Evolutionary conservation across 2,797 vertebrate genomes (phyloP).

Genomic region (Sandelia bainsii): DNA sequence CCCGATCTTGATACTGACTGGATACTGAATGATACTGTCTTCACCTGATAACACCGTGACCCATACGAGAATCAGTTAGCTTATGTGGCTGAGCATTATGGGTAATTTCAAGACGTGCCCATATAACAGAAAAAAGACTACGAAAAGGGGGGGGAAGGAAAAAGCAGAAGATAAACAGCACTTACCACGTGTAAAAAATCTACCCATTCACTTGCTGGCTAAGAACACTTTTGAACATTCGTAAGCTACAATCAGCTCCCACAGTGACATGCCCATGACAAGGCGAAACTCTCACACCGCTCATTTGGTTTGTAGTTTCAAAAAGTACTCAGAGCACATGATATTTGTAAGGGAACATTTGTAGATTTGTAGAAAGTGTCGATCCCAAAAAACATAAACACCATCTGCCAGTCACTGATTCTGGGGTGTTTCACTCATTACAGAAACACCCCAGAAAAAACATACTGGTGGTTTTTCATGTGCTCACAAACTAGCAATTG

Average conservation of each 20-base stretch:
- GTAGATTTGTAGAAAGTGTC: conserved; percentile 47
- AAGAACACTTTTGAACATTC: conserved; percentile 82
- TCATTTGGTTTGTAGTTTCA: conserved; percentile 62
- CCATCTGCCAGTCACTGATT: neutral
- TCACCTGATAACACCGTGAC: conserved; percentile 65
- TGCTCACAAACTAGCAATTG: neutral
- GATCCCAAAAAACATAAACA: conserved; percentile 34
- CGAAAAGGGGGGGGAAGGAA: conserved; percentile 10
- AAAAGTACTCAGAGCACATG: conserved; percentile 48
- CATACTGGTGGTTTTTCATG: neutral
- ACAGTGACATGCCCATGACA: conserved; percentile 40
- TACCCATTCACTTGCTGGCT: conserved; percentile 65
- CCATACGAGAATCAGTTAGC: conserved; percentile 58
- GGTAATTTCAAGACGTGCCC: conserved; percentile 60
- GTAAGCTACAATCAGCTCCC: conserved; percentile 57
- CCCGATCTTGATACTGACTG: conserved; percentile 58
- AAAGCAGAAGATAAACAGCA: conserved; percentile 53
- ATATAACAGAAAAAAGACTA: conserved; percentile 15
- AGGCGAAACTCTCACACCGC: conserved; percentile 26
- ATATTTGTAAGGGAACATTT: conserved; percentile 28
- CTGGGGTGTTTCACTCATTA: no score
- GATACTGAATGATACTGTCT: conserved; percentile 58
- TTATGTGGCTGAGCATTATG: conserved; percentile 71
- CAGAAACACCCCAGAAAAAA: neutral
- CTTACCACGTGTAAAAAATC: conserved; percentile 37